Percentiles rank a stretch among this genome's conserved stretches.
Evolutionary conservation across 2,113 vertebrate species (phyloP).

Genomic region (Peromyscus californicus): DNA sequence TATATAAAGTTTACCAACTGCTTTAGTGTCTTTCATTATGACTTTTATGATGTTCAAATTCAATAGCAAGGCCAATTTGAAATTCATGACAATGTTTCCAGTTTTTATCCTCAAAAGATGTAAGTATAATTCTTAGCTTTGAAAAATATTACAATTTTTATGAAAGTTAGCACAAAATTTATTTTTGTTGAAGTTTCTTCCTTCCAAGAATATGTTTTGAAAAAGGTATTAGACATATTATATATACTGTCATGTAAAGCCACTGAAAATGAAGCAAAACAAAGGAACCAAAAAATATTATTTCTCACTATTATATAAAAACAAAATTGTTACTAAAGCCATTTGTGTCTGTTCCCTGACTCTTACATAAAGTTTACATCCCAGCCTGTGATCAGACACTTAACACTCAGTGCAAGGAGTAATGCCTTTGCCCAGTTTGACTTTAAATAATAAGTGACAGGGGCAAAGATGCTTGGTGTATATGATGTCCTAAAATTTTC

Average conservation of each 20-base stretch:
- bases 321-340: neutral
- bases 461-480: neutral
- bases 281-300: neutral
- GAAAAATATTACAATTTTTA: neutral
- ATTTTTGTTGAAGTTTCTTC: neutral
- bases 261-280: neutral
- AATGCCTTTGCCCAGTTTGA: neutral
- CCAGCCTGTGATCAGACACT: neutral
- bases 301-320: neutral
- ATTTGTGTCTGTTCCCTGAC: neutral
- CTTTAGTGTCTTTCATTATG: neutral
- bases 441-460: neutral
- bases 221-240: neutral
- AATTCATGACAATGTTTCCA: neutral
- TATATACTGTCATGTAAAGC: neutral
- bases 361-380: neutral
- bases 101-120: neutral
- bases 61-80: neutral
- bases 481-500: neutral
- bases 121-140: neutral
- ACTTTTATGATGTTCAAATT: neutral
- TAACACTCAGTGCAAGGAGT: neutral
- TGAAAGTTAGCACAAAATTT: neutral
- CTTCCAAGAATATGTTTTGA: conserved; percentile 9
- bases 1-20: neutral